Evolutionary conservation across 2,113 vertebrate genomes (phyloP), one percentile per base, ranked within the genome.

Genomic region (Cynoglossus semilaevis): DNA sequence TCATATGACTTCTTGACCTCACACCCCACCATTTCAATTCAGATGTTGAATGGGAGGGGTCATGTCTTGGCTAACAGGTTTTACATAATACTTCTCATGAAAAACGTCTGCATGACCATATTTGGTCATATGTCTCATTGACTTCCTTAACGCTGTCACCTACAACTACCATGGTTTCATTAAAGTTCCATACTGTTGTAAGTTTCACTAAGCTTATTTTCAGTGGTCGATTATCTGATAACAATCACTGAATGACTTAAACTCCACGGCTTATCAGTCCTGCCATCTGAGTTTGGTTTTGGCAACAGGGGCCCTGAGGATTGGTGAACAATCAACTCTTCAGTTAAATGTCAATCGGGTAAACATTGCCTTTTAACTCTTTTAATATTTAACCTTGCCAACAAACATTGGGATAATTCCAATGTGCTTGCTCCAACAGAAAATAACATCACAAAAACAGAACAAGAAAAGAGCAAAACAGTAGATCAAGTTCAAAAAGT

Each of bases 51-150:
- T 54, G 57, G 65, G 77, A 45, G 70, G 61, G 59, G 63, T 36
- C 1, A 38, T 0, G 14, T 14, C 13, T 7, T n/a, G 15, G 19
- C 15, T 36, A 34, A 49, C 2, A 22, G 34, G 15, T 36, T 62
- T 54, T 40, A 16, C 62, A 66, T 60, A 61, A 35, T 10, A 46
- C 11, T 15, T 58, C 1, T 9, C 34, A 63, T 44, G 10, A 29
- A 45, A 48, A 57, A 29, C 17, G 0, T 59, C 40, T 5, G 9
- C 16, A 15, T 18, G 22, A 51, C 79, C 74, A 83, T 76, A 82
- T 70, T 80, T 72, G 77, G 77, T 43, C 55, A 4, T 56, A 7
- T 53, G 8, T 29, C 6, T 29, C 22, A 2, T 29, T 29, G 6
- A 29, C 22, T 29, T 29, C 22, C 22, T 29, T 29, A 4, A 6